These are phyloP conservation scores for Dicranocentrus wangi DNA, from an alignment of 2,888 invertebrate species.

Conservation along the genomic window DNA sequence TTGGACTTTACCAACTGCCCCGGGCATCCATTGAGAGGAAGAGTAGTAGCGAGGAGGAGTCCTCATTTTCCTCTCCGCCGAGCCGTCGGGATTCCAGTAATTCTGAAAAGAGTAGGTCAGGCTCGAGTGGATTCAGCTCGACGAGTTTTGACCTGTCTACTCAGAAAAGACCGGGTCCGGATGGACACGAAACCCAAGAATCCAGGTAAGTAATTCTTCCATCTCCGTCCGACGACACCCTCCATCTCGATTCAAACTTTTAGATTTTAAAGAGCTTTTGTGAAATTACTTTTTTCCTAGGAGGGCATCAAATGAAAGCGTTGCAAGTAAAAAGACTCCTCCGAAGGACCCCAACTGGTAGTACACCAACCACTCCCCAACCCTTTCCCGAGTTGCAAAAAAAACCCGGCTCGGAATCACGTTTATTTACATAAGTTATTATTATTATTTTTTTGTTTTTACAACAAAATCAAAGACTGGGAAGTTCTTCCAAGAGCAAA, in stretches of 20 bases:
- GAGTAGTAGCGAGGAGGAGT: constrained; percentile 61
- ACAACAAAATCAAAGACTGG: constrained; percentile 60
- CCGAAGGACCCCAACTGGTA: constrained; percentile 61
- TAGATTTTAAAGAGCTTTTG: background rate
- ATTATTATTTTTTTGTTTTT: no score
- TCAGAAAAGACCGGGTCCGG: constrained; percentile 67
- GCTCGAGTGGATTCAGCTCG: constrained; percentile 65
- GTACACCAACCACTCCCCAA: constrained; percentile 13
- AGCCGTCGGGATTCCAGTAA: constrained; percentile 67
- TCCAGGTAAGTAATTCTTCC: constrained; percentile 63
- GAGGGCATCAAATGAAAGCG: constrained; percentile 66
- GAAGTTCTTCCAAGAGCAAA: constrained; percentile 51
- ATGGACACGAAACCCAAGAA: constrained; percentile 67
- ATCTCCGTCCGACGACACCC: no score
- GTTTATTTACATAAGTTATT: constrained; percentile 57
- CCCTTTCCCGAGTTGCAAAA: background rate
- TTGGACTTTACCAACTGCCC: constrained; percentile 66
- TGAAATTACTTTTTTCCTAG: constrained; percentile 21
- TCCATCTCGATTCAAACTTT: no score
- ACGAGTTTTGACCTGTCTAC: constrained; percentile 64
- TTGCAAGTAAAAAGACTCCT: constrained; percentile 46
- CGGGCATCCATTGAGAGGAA: constrained; percentile 68
- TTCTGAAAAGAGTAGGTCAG: constrained; percentile 63
- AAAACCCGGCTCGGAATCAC: no score
- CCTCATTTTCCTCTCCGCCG: constrained; percentile 47